Evolutionary conservation across 1,140 invertebrate genomes (phyloP).

Genomic region (Gryllus bimaculatus): DNA sequence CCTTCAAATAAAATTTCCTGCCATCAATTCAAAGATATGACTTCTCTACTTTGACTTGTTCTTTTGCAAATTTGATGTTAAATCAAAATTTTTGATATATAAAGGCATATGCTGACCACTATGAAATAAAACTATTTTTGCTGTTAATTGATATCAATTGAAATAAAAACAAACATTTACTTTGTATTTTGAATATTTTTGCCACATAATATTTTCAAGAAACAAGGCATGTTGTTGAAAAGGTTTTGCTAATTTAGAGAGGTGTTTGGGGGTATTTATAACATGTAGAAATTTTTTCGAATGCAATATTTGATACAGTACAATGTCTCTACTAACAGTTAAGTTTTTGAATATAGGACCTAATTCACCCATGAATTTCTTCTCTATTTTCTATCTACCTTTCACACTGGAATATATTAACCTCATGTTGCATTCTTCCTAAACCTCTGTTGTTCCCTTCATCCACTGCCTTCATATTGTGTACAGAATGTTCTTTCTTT

Average conservation of each 20-base stretch:
- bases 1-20: neutral
- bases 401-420: no score
- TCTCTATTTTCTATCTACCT: no score
- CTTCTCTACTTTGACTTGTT: neutral
- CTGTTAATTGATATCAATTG: slow-evolving; percentile 1
- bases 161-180: neutral
- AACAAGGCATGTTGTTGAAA: no score
- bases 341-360: no score
- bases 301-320: no score
- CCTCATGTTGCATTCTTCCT: neutral
- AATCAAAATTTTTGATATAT: neutral
- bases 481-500: neutral
- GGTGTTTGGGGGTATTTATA: no score
- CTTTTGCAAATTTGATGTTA: neutral
- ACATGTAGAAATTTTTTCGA: no score
- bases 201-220: no score
- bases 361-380: no score
- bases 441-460: neutral
- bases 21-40: neutral
- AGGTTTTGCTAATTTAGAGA: no score
- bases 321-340: no score
- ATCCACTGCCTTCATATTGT: neutral
- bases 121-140: neutral
- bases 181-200: no score
- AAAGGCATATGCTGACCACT: neutral